Percentiles rank a stretch among this genome's conserved stretches.
Evolutionary conservation across 2,797 vertebrate species (phyloP).

Genomic region (Lagocephalus sceleratus): DNA sequence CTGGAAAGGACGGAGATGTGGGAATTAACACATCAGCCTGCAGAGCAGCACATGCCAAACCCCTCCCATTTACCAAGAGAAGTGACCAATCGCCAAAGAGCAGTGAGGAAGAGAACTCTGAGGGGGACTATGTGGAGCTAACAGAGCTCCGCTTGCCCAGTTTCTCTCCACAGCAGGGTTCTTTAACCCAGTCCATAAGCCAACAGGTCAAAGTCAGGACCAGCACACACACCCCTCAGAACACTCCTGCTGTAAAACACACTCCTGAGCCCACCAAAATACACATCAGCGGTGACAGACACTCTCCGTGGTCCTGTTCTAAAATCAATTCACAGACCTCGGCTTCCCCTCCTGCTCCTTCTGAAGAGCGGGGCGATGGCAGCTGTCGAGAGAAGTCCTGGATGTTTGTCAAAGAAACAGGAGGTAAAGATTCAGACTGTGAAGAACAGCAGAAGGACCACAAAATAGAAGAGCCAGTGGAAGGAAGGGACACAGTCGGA

Average conservation of each 20-base stretch:
- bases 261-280: not conserved
- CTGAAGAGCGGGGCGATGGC: constrained; percentile 5
- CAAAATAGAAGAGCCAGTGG: constrained; percentile 1
- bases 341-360: constrained; percentile 14
- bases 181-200: constrained; percentile 71
- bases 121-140: constrained; percentile 85
- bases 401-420: not conserved
- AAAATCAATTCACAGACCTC: constrained; percentile 49
- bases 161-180: constrained; percentile 78
- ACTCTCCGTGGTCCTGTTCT: not conserved
- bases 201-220: constrained; percentile 65
- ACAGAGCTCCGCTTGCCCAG: constrained; percentile 69
- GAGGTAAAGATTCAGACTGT: constrained; percentile 19
- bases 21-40: constrained; percentile 21
- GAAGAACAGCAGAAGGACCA: constrained; percentile 6
- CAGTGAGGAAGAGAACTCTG: constrained; percentile 61
- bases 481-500: constrained; percentile 2
- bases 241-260: not conserved
- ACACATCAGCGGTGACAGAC: not conserved
- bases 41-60: constrained; percentile 7
- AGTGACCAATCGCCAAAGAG: constrained; percentile 23
- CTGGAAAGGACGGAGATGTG: constrained; percentile 9
- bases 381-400: not conserved
- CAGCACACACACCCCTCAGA: constrained; percentile 15
- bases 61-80: constrained; percentile 7